Percentiles rank a stretch among this genome's conserved stretches.
These are phyloP conservation scores for Istiophorus platypterus DNA, from an alignment of 2,113 vertebrate genomes.

Conservation along the genomic window DNA sequence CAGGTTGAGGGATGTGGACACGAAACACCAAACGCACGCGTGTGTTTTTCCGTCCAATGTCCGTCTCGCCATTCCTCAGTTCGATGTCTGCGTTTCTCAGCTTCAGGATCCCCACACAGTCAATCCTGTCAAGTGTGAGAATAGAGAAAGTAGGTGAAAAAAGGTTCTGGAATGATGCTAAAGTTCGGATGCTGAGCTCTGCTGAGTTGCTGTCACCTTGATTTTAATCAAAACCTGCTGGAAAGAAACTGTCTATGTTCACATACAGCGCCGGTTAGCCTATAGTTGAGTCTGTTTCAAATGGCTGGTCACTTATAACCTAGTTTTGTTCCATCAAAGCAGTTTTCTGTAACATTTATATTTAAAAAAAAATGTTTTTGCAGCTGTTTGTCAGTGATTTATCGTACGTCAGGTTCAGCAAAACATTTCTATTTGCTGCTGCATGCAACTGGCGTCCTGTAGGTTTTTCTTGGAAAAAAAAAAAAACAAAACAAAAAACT, in stretches of 20 bases:
- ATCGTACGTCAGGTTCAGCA: background rate
- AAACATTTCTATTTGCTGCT: constrained; percentile 3
- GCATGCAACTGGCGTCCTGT: constrained; percentile 23
- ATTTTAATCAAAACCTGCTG: background rate
- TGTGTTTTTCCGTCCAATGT: constrained; percentile 97
- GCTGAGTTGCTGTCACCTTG: too few species aligned
- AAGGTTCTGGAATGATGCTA: background rate
- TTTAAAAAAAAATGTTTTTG: background rate
- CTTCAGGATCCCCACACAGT: constrained; percentile 97
- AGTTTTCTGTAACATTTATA: background rate
- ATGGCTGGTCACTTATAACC: background rate
- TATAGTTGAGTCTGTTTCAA: background rate
- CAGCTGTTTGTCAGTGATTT: constrained; percentile 8
- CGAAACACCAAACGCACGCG: constrained; percentile 95
- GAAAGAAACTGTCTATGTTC: too few species aligned
- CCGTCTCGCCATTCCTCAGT: constrained; percentile 94
- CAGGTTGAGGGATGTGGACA: constrained; percentile 91
- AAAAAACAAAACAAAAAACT: too few species aligned
- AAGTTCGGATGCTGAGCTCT: too few species aligned
- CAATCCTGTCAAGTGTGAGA: constrained; percentile 86
- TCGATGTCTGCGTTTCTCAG: constrained; percentile 96
- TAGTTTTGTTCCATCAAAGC: background rate
- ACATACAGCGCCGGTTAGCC: too few species aligned
- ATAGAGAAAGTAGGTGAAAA: background rate
- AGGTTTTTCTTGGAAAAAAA: constrained; percentile 56